These are phyloP conservation scores for Nematostella vectensis DNA, from an alignment of 92 coral and sea anemone species.

Conservation along the genomic window DNA sequence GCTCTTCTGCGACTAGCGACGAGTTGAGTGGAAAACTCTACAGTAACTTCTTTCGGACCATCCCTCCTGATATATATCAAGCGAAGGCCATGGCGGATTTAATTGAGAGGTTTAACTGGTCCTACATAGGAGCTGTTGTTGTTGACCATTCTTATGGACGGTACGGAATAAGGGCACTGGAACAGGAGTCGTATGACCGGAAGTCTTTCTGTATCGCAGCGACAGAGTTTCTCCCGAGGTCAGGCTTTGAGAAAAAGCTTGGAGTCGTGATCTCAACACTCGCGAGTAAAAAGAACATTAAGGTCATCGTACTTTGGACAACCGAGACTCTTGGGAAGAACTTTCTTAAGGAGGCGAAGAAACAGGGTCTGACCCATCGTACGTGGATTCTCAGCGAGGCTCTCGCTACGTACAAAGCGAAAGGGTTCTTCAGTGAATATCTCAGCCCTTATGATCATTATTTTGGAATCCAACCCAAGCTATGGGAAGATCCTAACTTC, in stretches of 20 bases:
- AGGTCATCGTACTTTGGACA: slow-evolving; percentile 58
- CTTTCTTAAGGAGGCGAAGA: slow-evolving; percentile 44
- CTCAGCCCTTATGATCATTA: slow-evolving; percentile 26
- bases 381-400: slow-evolving; percentile 76
- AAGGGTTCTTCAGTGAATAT: slow-evolving; percentile 30
- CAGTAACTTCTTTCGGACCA: slow-evolving; percentile 47
- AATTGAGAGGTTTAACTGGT: slow-evolving; percentile 50
- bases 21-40: slow-evolving; percentile 61
- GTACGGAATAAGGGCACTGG: slow-evolving; percentile 53
- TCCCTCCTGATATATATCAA: slow-evolving; percentile 49
- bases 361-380: slow-evolving; percentile 34
- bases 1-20: slow-evolving; percentile 60
- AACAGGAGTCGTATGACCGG: slow-evolving; percentile 34
- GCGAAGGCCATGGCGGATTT: slow-evolving; percentile 66
- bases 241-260: slow-evolving; percentile 28
- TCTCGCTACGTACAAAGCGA: slow-evolving; percentile 38
- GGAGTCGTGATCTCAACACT: slow-evolving; percentile 35
- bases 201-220: slow-evolving; percentile 51
- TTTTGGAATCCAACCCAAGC: slow-evolving; percentile 41
- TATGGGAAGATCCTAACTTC: slow-evolving; percentile 4
- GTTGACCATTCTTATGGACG: slow-evolving; percentile 68
- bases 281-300: slow-evolving; percentile 23
- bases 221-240: slow-evolving; percentile 50
- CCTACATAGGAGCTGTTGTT: slow-evolving; percentile 49
- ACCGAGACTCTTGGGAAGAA: slow-evolving; percentile 34